Conservation (phyloP, 2,888 invertebrate genomes). For the Tenthredo notha region DNA sequence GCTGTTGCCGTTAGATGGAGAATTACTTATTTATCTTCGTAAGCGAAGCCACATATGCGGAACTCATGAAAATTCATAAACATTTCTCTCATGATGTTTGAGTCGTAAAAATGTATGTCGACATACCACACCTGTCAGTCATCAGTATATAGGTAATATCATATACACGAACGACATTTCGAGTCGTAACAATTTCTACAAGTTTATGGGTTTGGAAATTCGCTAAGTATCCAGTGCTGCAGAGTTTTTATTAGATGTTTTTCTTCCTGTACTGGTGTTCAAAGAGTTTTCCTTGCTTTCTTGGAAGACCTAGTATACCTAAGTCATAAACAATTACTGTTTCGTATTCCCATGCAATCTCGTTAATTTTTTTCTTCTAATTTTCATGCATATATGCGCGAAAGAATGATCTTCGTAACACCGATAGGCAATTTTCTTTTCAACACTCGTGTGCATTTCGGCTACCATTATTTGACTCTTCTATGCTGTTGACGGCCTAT, state of each 20-base stretch:
- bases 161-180: constrained; percentile 21
- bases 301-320: background rate
- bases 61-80: constrained; percentile 42
- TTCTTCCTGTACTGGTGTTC: background rate
- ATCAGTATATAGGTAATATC: background rate
- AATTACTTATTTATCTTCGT: background rate
- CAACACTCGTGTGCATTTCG: background rate
- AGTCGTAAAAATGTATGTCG: constrained; percentile 42
- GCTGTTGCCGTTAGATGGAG: background rate
- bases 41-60: background rate
- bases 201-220: constrained; percentile 50
- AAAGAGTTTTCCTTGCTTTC: constrained; percentile 8
- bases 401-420: background rate
- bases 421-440: background rate
- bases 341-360: background rate
- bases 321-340: background rate
- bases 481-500: background rate
- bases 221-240: background rate
- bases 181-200: constrained; percentile 26
- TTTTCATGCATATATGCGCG: background rate
- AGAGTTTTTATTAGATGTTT: constrained; percentile 19
- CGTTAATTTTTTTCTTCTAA: background rate
- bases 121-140: constrained; percentile 47
- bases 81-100: constrained; percentile 29
- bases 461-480: background rate